Conservation (phyloP, 2,888 invertebrate species). For the Dicranocentrus wangi region DNA sequence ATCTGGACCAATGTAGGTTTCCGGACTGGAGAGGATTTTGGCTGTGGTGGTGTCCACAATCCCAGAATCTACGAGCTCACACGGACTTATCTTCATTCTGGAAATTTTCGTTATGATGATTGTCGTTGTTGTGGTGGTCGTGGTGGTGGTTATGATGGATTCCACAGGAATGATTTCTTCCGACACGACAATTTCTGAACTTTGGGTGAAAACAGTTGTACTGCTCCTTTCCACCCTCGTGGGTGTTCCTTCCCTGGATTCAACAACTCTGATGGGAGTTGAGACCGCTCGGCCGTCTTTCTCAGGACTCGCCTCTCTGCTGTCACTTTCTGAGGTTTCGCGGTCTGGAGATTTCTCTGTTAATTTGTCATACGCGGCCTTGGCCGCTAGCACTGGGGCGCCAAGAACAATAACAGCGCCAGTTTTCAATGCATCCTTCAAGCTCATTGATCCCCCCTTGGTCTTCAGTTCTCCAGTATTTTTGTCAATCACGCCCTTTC, state of each 20-base stretch:
- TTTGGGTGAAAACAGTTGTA: neutral
- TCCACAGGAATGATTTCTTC: conserved; percentile 73
- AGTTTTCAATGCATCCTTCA: conserved; percentile 84
- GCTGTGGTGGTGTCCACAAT: conserved; percentile 86
- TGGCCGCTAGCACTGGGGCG: conserved; percentile 78
- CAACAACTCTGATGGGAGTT: neutral
- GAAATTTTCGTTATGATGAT: conserved; percentile 72
- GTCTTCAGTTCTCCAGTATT: conserved; percentile 81
- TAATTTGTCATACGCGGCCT: conserved; percentile 56
- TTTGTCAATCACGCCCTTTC: conserved; percentile 84
- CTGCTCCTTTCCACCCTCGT: neutral
- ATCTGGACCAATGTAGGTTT: conserved; percentile 78
- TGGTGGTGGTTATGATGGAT: conserved; percentile 71
- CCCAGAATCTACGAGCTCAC: conserved; percentile 85
- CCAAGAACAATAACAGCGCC: conserved; percentile 86
- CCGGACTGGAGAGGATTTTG: conserved; percentile 80
- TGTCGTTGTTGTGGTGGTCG: conserved; percentile 71
- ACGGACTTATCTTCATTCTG: conserved; percentile 76
- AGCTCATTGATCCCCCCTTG: conserved; percentile 80
- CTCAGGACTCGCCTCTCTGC: neutral
- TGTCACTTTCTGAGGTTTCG: neutral
- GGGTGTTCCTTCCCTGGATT: neutral
- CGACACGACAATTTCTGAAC: conserved; percentile 56
- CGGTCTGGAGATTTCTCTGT: conserved; percentile 21
- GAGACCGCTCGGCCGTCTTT: neutral